These are phyloP conservation scores for Taenioides sp. DNA, from an alignment of 2,797 vertebrate species.

Conservation along the genomic window DNA sequence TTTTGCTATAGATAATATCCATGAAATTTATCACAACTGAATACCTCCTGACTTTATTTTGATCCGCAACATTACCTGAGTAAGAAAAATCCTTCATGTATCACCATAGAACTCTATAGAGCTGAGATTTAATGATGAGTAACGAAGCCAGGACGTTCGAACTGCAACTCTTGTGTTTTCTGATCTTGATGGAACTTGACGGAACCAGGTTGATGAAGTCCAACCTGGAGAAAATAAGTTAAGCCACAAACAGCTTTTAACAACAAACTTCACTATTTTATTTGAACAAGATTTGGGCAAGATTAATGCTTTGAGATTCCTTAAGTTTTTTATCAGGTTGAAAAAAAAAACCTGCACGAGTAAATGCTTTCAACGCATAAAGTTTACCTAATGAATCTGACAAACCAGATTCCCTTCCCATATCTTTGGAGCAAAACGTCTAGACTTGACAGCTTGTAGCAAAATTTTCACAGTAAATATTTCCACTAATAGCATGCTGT, in stretches of 20 bases:
- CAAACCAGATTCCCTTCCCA: not conserved
- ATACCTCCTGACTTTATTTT: not conserved
- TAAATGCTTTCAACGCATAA: not conserved
- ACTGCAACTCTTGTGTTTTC: constrained; percentile 18
- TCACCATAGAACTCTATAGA: constrained; percentile 6
- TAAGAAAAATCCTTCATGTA: not conserved
- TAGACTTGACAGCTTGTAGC: not conserved
- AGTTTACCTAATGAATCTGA: not conserved
- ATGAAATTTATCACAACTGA: not conserved
- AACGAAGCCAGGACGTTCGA: constrained; percentile 24
- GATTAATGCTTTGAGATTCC: constrained; percentile 17
- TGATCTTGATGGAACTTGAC: constrained; percentile 29
- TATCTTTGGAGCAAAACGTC: not conserved
- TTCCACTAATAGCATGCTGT: not conserved
- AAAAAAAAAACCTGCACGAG: not conserved
- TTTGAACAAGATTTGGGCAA: constrained; percentile 13
- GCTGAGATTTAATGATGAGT: constrained; percentile 15
- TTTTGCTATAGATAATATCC: no score
- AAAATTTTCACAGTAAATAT: not conserved
- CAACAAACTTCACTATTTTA: constrained; percentile 6
- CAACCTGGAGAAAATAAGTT: constrained; percentile 14
- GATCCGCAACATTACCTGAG: not conserved
- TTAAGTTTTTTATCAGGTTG: not conserved
- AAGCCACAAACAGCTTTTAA: constrained; percentile 1
- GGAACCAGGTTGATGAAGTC: no score